Evolutionary conservation across 2,113 vertebrate genomes (phyloP), one percentile per base, ranked within the genome.

Genomic region (Malurus cyaneus): DNA sequence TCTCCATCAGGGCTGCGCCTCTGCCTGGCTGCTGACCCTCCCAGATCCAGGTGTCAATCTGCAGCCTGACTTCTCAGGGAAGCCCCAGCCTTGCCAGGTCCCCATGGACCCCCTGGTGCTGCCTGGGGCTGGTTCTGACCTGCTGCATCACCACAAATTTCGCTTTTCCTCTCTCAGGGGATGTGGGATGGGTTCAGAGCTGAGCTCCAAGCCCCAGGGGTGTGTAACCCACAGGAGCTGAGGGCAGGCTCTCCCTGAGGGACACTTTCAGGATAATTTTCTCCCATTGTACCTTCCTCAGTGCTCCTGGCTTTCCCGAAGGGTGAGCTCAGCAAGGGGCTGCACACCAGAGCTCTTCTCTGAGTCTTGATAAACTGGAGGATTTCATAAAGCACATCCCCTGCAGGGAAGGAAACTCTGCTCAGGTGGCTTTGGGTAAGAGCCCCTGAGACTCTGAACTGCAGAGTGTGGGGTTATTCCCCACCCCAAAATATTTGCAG

Each of bases 341-440:
- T 94, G 64, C 96, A 96, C 62, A 97, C 93, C 67, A 98, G 90
- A 56, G 94, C 97, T 95, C 94, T 97, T 92, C 98, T 98, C 67
- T 98, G 98, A 67, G 98, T 98, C 94, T 98, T 99, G 39, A 99
- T 98, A 85, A 98, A 98, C 90, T 98, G 98, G 26, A 99, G 98
- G 71, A 99, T 98, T 96, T 99, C 99, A 78, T 99, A 99, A 14
- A 99, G 95, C 79, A 99, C 99, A 53, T 99, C 99, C 17, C 99
- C 99, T 99, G 82, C 18, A 67, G 56, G 57, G 19, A 74, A 72
- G 57, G 25, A 78, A 90, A 56, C 62, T 14, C 74, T 84, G 65
- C 73, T 96, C 92, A 92, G 92, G 7, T 11, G 5, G 3, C 8
- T 69, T 20, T 26, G 36, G 14, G 1, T 11, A 23, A 26, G 0